Conservation (phyloP, 1,140 invertebrate species). For the Penaeus vannamei region DNA sequence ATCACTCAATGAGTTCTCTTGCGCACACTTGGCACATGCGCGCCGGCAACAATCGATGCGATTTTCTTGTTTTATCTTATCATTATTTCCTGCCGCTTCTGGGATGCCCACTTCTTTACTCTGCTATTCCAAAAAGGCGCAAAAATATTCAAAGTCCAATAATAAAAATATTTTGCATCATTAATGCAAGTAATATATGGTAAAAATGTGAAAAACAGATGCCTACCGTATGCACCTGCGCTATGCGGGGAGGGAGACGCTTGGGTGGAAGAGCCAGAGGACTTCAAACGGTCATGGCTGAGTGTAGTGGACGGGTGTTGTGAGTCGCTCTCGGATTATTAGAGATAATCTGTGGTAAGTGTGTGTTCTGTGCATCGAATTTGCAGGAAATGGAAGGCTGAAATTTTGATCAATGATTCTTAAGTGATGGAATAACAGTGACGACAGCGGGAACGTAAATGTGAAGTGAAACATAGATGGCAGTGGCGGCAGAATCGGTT, state of each 20-base stretch:
- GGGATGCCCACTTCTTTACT: conserved; percentile 35
- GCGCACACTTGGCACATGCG: conserved; percentile 60
- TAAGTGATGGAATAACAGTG: conserved; percentile 24
- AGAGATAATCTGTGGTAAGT: conserved; percentile 60
- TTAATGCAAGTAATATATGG: no score
- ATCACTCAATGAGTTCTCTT: conserved; percentile 54
- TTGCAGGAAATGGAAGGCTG: conserved; percentile 1
- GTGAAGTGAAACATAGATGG: conserved; percentile 49
- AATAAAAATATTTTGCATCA: neutral
- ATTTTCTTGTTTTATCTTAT: conserved; percentile 60
- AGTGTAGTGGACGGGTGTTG: conserved; percentile 57
- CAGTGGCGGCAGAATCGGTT: neutral
- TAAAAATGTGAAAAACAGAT: conserved; percentile 14
- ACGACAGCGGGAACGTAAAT: neutral
- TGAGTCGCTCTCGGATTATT: conserved; percentile 53
- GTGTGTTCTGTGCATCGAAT: neutral
- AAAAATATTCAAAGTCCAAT: neutral
- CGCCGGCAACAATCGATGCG: conserved; percentile 55
- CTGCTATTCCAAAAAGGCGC: neutral
- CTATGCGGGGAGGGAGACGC: conserved; percentile 42
- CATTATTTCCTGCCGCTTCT: conserved; percentile 52
- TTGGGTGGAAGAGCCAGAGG: conserved; percentile 44
- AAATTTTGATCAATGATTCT: neutral
- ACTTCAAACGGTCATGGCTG: conserved; percentile 61
- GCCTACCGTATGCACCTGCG: conserved; percentile 42